These are phyloP conservation scores for Drosophila tani DNA, from an alignment of 1,140 invertebrate genomes.

Conservation along the genomic window DNA sequence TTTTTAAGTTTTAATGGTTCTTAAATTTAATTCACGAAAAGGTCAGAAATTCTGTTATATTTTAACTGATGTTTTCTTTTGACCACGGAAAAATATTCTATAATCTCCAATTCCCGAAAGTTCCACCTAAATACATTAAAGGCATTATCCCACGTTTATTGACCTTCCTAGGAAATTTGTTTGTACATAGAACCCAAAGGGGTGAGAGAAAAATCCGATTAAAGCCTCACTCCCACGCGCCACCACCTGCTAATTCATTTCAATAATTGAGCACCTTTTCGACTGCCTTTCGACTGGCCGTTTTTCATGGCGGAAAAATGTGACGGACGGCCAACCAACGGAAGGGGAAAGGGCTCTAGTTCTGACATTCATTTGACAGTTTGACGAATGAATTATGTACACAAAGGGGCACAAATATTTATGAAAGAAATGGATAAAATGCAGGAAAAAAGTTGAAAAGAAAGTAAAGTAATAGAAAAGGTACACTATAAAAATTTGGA, in stretches of 20 bases:
- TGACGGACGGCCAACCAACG: neutral
- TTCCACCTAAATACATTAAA: neutral
- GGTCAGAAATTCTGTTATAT: neutral
- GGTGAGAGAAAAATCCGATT: slow-evolving; percentile 25
- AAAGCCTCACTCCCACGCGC: slow-evolving; percentile 2
- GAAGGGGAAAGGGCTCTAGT: slow-evolving; percentile 25
- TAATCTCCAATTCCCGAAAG: neutral
- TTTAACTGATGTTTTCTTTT: neutral
- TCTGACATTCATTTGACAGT: slow-evolving; percentile 67
- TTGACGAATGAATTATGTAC: slow-evolving; percentile 63
- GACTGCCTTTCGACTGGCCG: slow-evolving; percentile 17
- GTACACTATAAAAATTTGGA: neutral
- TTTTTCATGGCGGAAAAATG: slow-evolving; percentile 12
- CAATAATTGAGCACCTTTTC: slow-evolving; percentile 57
- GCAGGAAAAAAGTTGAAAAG: slow-evolving; percentile 6
- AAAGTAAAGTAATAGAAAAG: slow-evolving; percentile 7
- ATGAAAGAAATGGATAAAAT: slow-evolving; percentile 38
- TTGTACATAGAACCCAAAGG: slow-evolving; percentile 4
- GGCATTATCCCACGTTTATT: slow-evolving; percentile 1
- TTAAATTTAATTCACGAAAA: neutral
- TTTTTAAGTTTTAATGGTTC: neutral
- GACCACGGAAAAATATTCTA: neutral
- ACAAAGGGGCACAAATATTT: slow-evolving; percentile 50
- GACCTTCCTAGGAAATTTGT: slow-evolving; percentile 6
- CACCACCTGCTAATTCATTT: slow-evolving; percentile 52